Conservation (phyloP, 2,797 vertebrate species). For the Myotis findleyi region DNA sequence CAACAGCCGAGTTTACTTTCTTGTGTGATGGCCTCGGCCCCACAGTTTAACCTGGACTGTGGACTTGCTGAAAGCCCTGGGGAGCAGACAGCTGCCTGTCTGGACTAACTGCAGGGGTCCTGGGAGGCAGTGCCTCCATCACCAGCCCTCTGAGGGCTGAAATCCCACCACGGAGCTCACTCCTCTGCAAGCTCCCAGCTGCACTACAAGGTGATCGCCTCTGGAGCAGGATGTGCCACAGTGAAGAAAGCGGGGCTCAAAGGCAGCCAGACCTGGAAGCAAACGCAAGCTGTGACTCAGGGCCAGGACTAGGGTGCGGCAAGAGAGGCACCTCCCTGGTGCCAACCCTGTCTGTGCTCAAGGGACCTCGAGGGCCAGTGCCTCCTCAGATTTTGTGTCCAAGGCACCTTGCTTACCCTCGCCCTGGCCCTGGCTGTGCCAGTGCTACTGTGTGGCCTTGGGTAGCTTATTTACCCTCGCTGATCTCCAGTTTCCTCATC, state of each 20-base stretch:
- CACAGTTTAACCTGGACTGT: background rate
- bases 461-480: background rate
- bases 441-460: background rate
- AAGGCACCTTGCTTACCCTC: background rate
- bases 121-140: accelerated
- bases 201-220: background rate
- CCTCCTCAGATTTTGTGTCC: background rate
- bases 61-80: background rate
- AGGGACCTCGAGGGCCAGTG: accelerated
- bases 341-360: background rate
- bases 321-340: accelerated
- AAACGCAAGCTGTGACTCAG: background rate
- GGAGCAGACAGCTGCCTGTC: too few species aligned
- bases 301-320: background rate
- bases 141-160: background rate
- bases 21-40: background rate
- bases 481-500: background rate
- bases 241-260: background rate
- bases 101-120: background rate
- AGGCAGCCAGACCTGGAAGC: background rate
- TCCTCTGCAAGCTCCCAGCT: background rate
- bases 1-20: background rate
- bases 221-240: background rate
- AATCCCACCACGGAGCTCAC: background rate
- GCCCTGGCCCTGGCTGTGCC: background rate